Evolutionary conservation across 2,113 vertebrate species (phyloP), one percentile per base, ranked within the genome.

Genomic region (Chlorocebus sabaeus): DNA sequence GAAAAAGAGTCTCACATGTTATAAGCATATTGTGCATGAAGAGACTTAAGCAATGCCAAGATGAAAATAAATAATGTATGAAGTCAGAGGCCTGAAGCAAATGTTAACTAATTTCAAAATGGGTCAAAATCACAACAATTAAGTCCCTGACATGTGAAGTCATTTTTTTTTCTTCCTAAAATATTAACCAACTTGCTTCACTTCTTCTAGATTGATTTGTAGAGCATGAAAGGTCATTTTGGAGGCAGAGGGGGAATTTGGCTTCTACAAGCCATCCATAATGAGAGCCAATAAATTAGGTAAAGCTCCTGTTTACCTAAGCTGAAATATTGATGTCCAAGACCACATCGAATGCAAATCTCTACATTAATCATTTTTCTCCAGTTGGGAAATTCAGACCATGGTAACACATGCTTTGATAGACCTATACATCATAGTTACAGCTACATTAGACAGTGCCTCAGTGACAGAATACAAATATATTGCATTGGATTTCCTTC

Each of bases 201-300:
- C 97, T 98, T 98, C 97, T 98, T 96, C 93, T 96, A 98, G 98
- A 99, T 98, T 99, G 98, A 99, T 98, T 98, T 98, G 96, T 97
- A 97, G 97, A 98, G 97, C 96, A 98, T 93, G 98, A 99, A 98
- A 99, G 98, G 98, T 99, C 98, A 98, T 98, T 98, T 98, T 98
- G 91, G 91, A 98, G 97, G 97, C 97, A 98, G 97, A 98, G 96
- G 90, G 97, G 97, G 98, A 98, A 98, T 98, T 98, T 98, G 97
- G 95, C 93, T 98, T 98, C 97, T 98, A 98, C 97, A 98, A 98
- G 96, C 70, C 98, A 98, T 97, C 97, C 96, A 98, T 98, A 99
- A 99, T 98, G 98, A 99, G 98, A 99, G 98, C 98, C 98, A 99
- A 99, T 99, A 99, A 99, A 99, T 99, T 99, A 99, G 98, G 98